Conservation (phyloP, 2,888 invertebrate species). For the Geotrupes spiniger region DNA sequence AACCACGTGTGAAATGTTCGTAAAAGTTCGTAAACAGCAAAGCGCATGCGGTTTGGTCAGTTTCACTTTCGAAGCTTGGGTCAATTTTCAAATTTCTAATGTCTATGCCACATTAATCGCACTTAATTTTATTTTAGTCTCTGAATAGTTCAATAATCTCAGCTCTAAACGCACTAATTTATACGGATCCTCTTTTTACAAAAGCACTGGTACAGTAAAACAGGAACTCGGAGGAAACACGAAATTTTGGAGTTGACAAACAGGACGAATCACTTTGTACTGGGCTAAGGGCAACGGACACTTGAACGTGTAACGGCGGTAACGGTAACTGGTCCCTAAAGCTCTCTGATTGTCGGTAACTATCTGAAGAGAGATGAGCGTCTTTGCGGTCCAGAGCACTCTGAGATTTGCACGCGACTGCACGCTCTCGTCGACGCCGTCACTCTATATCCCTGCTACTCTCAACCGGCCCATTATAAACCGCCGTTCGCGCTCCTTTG, state of each 20-base stretch:
- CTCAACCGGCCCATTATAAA: conserved; percentile 49
- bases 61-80: too few relatives aligned
- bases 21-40: background rate
- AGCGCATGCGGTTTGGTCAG: background rate
- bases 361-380: conserved; percentile 19
- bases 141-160: too few relatives aligned
- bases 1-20: background rate
- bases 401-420: conserved; percentile 37
- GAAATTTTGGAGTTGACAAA: conserved; percentile 8
- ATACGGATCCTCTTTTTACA: background rate
- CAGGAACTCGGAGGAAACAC: conserved; percentile 13
- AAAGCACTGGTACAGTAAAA: conserved; percentile 13
- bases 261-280: conserved; percentile 11
- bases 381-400: conserved; percentile 31
- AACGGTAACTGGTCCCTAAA: conserved; percentile 17
- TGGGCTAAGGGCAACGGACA: background rate
- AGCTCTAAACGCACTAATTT: too few relatives aligned
- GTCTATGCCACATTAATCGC: too few relatives aligned
- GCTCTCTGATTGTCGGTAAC: conserved; percentile 24
- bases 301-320: conserved; percentile 1
- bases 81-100: too few relatives aligned
- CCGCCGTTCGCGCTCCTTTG: conserved; percentile 41
- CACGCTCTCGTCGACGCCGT: conserved; percentile 39
- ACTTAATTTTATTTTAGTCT: too few relatives aligned
- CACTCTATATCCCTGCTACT: conserved; percentile 47